A percentile compares a stretch with the other conserved stretches of the same genome.
phyloP scores from a whole-genome alignment of 2,888 invertebrate genomes.

The Sarcophaga rosellei region DNA sequence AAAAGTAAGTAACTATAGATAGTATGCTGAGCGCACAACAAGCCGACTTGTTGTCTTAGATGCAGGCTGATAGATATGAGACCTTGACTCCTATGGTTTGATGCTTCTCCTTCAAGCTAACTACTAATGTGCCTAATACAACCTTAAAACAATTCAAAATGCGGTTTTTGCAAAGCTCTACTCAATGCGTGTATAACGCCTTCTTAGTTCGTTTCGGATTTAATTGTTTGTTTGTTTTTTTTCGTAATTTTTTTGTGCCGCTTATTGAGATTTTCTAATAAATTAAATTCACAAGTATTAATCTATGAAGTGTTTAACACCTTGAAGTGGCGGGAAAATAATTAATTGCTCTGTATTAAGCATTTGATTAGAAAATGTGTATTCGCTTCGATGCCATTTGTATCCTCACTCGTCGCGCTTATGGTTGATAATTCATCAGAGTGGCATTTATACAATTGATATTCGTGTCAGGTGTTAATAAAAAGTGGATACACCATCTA shows the following conservation, averaged over 20 bases:
- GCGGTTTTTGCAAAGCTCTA: no score
- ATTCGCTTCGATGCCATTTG: background rate
- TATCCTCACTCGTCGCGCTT: background rate
- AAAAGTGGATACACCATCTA: constrained; percentile 13
- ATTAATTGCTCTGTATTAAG: constrained; percentile 54
- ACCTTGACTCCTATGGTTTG: no score
- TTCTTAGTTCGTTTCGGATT: background rate
- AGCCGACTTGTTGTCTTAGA: no score
- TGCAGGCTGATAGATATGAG: no score
- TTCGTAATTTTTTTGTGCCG: background rate
- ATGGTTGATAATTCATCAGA: constrained; percentile 60
- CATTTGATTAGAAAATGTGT: constrained; percentile 47
- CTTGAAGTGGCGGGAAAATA: constrained; percentile 28
- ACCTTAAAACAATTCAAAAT: no score
- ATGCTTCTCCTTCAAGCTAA: no score
- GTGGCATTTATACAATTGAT: constrained; percentile 54
- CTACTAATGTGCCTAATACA: no score
- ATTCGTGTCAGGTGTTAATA: constrained; percentile 65
- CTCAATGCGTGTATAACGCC: no score
- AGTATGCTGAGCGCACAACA: no score
- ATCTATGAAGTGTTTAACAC: constrained; percentile 32
- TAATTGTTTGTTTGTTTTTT: background rate
- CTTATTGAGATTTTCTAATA: constrained; percentile 45
- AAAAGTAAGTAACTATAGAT: no score
- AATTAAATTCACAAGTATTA: constrained; percentile 56